Evolutionary conservation across 2,888 invertebrate species (phyloP).

Genomic region (Lutraria lutraria): DNA sequence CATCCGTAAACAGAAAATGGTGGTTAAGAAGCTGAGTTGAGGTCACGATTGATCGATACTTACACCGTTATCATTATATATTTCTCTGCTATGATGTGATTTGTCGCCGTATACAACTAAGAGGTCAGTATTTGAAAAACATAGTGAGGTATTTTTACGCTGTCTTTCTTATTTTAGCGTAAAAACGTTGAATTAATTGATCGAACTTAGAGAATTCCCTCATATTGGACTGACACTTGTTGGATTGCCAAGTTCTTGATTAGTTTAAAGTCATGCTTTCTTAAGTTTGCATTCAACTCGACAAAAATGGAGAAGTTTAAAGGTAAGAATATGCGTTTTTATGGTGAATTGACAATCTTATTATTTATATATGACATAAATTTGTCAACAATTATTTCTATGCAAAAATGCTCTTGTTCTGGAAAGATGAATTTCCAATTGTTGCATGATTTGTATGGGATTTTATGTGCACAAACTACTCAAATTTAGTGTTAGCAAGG

Average conservation of each 20-base stretch:
- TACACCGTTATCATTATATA: conserved; percentile 35
- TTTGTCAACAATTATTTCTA: background rate
- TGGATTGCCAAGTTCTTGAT: conserved; percentile 11
- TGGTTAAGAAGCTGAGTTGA: conserved; percentile 49
- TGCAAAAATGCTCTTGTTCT: background rate
- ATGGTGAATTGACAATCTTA: background rate
- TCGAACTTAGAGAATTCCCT: background rate
- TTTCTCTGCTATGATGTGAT: conserved; percentile 40
- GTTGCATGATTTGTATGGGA: background rate
- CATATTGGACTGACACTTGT: conserved; percentile 1
- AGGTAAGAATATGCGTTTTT: conserved; percentile 24
- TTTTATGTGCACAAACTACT: too few species aligned
- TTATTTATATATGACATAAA: background rate
- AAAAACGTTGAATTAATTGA: background rate
- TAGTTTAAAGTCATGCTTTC: background rate
- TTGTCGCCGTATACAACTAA: conserved; percentile 29
- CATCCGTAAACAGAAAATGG: conserved; percentile 80
- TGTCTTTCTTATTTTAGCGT: background rate
- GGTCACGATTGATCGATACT: conserved; percentile 56
- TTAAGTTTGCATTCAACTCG: background rate
- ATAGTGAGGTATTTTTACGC: background rate
- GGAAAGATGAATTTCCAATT: background rate
- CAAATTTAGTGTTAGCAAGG: too few species aligned
- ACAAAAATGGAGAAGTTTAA: conserved; percentile 26
- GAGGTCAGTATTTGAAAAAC: conserved; percentile 45